Evolutionary conservation across 2,797 vertebrate species (phyloP), one percentile per base, ranked within the genome.

Genomic region (Hypotaenidia philippensis): DNA sequence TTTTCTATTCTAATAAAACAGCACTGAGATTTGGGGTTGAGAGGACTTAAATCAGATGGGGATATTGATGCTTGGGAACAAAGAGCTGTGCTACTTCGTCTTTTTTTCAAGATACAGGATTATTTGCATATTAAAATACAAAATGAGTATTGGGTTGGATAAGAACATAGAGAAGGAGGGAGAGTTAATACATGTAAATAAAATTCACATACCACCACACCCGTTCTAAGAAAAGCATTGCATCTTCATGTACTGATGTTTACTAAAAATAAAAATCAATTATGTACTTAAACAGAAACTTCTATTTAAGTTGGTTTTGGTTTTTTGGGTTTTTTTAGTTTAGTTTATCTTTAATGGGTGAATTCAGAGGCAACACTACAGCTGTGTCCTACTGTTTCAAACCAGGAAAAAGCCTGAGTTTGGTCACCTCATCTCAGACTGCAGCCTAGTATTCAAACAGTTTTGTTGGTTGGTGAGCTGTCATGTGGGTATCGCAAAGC

Each of bases 391-490:
- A 11, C 3, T 29, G 16, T 71, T 74, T 63, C 36, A 70, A 68
- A 64, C 59, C 26, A 53, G 21, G 16, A 55, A 71, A 41, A 63
- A 71, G 8, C 23, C 18, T 65, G 31, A 76, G 49, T 55, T 38
- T 88, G 29, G 56, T 40, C 25, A 25, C 31, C 26, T 32, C 0
- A 0, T 20, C 40, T 23, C 1, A 0, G 17, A 38, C 31, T 56
- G 17, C 49, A 69, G 32, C 32, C 23, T 78, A 31, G 20, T 74
- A 17, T 70, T 80, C 31, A 70, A 2, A 13, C 4, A 47, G 34
- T 4, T 36, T 56, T 74, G 76, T 47, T 90, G 44, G 27, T 10
- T 74, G 32, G 38, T 19, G 6, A 56, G 49, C 36, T 83, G 25
- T 38, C 31, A 20, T 23, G n/a, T 7, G 47, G 55, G 19, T 44